Evolutionary conservation across 2,113 vertebrate species (phyloP), one percentile per base, ranked within the genome.

Genomic region (Accipiter cooperii): DNA sequence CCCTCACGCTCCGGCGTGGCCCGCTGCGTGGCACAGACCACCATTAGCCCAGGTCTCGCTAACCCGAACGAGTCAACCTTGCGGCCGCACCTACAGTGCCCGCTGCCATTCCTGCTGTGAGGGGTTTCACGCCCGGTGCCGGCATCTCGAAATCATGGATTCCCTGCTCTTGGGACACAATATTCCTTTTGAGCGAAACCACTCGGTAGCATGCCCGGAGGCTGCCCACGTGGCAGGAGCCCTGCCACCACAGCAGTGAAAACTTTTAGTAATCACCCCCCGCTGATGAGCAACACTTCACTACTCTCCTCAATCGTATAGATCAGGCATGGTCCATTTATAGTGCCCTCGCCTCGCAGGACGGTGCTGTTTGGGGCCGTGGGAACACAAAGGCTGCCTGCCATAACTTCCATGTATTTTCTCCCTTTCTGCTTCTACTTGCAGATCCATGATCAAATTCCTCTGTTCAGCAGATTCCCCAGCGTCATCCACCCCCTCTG

Each of bases 241-340:
- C 6, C 40, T 12, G n/a, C 31, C 46, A 49, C 57, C 12, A 2
- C 26, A 38, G 44, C 36, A 20, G 38, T 28, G 36, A 74, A n/a
- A 73, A 36, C 17, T 25, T 64, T 7, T 13, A n/a, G 12, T 25
- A 33, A 11, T n/a, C 24, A 2, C 7, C 10, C 8, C 26, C 1
- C 25, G 3, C 47, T 7, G 49, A 21, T 12, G 6, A 71, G 38
- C n/a, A 42, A 8, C 18, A 0, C 42, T 52, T 47, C 17, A 4
- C 19, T 71, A 6, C 44, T 74, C 19, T 44, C 46, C 22, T 49
- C 34, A 19, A 2, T 33, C 8, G 0, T 8, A 3, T 0, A 16
- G 16, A 5, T 44, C 17, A 29, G 16, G 10, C 13, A 1, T 8
- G 2, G 44, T 12, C 33, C 5, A 2, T 8, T 46, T 65, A 12